phyloP scores from a whole-genome alignment of 2,113 vertebrate genomes.

The Myanophis thanlyinensis region DNA sequence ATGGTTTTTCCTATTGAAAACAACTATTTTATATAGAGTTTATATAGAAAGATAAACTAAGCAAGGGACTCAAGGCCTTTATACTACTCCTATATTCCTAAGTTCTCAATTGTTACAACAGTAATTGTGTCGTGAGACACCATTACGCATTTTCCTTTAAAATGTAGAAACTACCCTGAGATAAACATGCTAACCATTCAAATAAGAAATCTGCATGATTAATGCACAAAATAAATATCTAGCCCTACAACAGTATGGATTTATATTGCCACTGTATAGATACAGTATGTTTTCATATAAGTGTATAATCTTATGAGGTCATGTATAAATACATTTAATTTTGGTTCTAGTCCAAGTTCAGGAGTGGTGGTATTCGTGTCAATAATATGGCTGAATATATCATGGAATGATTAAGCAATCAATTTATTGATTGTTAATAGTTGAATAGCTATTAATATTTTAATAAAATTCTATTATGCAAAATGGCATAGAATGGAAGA shows the following conservation, averaged over 20 bases:
- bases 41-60: not conserved
- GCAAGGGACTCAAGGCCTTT: not conserved
- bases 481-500: not conserved
- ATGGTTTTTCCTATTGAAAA: not conserved
- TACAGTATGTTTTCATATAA: not conserved
- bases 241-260: not conserved
- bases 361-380: not conserved
- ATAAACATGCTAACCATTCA: not conserved
- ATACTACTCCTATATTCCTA: not conserved
- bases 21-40: not conserved
- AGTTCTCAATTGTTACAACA: not conserved
- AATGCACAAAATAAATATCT: not conserved
- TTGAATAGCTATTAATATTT: not conserved
- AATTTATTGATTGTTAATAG: not conserved
- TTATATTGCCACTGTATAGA: not conserved
- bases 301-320: not conserved
- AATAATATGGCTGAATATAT: not conserved
- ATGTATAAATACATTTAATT: not conserved
- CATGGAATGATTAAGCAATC: not conserved
- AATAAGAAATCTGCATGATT: not conserved
- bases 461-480: not conserved
- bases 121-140: not conserved
- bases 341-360: not conserved
- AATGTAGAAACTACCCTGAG: not conserved
- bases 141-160: not conserved